Evolutionary conservation across 2,797 vertebrate genomes (phyloP), one percentile per base, ranked within the genome.

Genomic region (Anguilla anguilla): DNA sequence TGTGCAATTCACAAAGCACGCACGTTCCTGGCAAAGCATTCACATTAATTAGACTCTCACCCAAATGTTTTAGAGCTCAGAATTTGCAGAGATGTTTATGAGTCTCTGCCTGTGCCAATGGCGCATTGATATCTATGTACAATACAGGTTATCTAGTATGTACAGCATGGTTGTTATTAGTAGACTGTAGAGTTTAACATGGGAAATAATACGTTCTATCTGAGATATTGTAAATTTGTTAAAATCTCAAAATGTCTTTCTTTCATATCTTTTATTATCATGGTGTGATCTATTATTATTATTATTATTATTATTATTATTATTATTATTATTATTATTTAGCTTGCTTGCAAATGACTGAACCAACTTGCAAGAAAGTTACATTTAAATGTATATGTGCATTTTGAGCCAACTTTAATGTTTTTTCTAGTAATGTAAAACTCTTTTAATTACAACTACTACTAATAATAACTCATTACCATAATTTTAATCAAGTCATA

Each of bases 401-500:
- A 82, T 28, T 28, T 28, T 43, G 13, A 15, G 51, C 51, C 28
- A 31, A 35, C 69, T 74, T 74, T 35, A 74, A 11, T 74, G 28
- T 35, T 74, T 74, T 67, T 53, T 83, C 81, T 83, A 11, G 2
- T 0, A 83, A 83, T n/a, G 4, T 83, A 49, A 83, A 83, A 83
- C 15, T n/a, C 6, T 35, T 46, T 35, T 46, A 67, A 49, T 69
- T 67, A 15, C 61, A 39, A 64, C 39, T n/a, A 43, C 35, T 72
- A 82, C 6, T 82, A 93, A 92, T 59, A 59, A 31, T 64, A 46
- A 57, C 15, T 57, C 55, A 57, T 57, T 17, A 7, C 51, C 81
- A 25, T 35, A 43, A 83, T 11, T 85, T n/a, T n/a, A 39, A 77
- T 61, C 83, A 69, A 15, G 64, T 49, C 55, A 61, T 91, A 91